phyloP scores from a whole-genome alignment of 2,888 invertebrate species.

The Empis stercorea region DNA sequence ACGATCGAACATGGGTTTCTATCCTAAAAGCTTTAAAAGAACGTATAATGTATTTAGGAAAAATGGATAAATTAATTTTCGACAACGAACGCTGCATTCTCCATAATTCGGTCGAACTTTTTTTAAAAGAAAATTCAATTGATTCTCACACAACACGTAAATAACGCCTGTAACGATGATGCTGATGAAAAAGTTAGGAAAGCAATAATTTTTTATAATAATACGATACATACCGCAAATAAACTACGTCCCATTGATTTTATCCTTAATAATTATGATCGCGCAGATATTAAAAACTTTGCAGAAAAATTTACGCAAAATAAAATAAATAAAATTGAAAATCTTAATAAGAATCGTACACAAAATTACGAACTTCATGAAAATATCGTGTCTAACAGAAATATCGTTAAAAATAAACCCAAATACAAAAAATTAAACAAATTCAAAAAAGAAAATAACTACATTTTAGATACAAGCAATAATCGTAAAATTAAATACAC shows the following conservation, averaged over 20 bases:
- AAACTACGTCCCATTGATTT: neutral
- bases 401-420: neutral
- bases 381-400: neutral
- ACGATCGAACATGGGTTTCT: neutral
- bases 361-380: neutral
- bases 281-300: neutral
- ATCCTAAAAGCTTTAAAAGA: constrained; percentile 6
- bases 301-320: neutral
- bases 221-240: neutral
- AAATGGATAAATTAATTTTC: too few species aligned
- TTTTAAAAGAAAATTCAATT: constrained; percentile 1
- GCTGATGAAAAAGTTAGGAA: neutral
- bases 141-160: neutral
- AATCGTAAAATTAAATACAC: neutral
- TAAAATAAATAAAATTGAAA: neutral
- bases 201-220: neutral
- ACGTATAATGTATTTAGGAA: too few species aligned
- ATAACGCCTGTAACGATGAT: neutral
- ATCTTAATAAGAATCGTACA: neutral
- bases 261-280: neutral
- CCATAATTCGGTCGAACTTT: constrained; percentile 2
- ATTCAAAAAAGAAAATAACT: neutral
- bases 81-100: too few species aligned
- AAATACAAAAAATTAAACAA: neutral
- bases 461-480: neutral